These are phyloP conservation scores for Amblyopsis rosae DNA, from an alignment of 2,113 vertebrate genomes.

Conservation along the genomic window DNA sequence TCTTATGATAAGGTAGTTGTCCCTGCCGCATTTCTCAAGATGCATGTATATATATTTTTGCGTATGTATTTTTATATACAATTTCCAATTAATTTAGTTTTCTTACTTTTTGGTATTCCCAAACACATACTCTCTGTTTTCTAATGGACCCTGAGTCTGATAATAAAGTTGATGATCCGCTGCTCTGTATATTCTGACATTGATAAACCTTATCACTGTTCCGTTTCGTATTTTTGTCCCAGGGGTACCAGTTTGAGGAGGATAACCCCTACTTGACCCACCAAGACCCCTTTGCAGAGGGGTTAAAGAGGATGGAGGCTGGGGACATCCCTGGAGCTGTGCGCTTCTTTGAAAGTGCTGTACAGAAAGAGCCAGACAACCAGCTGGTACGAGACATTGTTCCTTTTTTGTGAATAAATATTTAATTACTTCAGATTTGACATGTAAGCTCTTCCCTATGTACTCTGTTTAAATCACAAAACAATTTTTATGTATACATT, in stretches of 20 bases:
- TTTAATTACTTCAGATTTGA: neutral
- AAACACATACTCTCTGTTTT: neutral
- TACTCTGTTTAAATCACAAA: too few species aligned
- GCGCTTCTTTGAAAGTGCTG: slow-evolving; percentile 92
- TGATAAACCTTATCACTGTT: neutral
- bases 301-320: slow-evolving; percentile 84
- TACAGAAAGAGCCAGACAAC: slow-evolving; percentile 89
- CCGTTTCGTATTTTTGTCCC: neutral
- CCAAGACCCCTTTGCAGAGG: slow-evolving; percentile 89
- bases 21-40: neutral
- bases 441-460: neutral
- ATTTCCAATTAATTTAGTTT: neutral
- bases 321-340: slow-evolving; percentile 95
- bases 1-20: slow-evolving; percentile 91
- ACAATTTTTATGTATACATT: too few species aligned
- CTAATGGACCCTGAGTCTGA: neutral
- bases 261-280: slow-evolving; percentile 93
- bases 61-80: too few species aligned
- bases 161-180: neutral
- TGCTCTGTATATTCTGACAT: neutral
- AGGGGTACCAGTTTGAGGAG: slow-evolving; percentile 98
- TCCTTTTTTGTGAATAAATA: neutral
- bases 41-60: too few species aligned
- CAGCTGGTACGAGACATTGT: slow-evolving; percentile 83
- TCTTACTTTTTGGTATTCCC: neutral